A percentile compares a stretch with the other conserved stretches of the same genome.
phyloP scores from a whole-genome alignment of 2,888 invertebrate species.

The Diarsia rubi region DNA sequence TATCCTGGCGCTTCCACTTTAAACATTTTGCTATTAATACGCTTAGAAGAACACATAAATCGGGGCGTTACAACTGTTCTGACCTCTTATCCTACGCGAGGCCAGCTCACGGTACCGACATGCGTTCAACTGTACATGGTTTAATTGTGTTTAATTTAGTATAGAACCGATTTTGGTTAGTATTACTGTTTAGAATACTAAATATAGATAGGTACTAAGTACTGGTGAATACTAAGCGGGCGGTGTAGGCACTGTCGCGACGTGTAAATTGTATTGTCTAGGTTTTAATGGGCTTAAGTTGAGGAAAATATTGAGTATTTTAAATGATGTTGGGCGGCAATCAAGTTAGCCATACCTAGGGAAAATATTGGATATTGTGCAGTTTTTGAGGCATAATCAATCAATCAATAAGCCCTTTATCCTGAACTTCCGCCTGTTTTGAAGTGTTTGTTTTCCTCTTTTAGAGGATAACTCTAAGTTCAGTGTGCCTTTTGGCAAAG shows the following conservation, averaged over 20 bases:
- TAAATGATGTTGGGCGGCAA: background rate
- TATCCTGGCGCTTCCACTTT: too few species aligned
- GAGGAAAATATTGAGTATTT: background rate
- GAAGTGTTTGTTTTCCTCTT: too few species aligned
- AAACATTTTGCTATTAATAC: too few species aligned
- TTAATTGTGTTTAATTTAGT: conserved; percentile 64
- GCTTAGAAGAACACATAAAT: too few species aligned
- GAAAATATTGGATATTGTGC: background rate
- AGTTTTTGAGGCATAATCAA: too few species aligned
- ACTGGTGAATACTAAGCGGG: conserved; percentile 17
- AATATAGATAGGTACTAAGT: background rate
- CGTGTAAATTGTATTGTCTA: conserved; percentile 20
- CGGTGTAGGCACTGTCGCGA: background rate
- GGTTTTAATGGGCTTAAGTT: background rate
- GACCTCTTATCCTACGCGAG: background rate
- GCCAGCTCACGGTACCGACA: background rate
- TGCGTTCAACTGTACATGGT: conserved; percentile 27
- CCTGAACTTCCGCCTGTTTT: too few species aligned
- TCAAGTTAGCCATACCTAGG: too few species aligned
- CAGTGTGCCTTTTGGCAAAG: too few species aligned
- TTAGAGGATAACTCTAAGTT: too few species aligned
- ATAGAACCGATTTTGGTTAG: conserved; percentile 50
- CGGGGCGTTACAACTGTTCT: background rate
- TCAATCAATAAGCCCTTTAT: too few species aligned
- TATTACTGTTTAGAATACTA: conserved; percentile 47